phyloP scores from a whole-genome alignment of 2,113 vertebrate genomes.

The Paedocypris sp. region DNA sequence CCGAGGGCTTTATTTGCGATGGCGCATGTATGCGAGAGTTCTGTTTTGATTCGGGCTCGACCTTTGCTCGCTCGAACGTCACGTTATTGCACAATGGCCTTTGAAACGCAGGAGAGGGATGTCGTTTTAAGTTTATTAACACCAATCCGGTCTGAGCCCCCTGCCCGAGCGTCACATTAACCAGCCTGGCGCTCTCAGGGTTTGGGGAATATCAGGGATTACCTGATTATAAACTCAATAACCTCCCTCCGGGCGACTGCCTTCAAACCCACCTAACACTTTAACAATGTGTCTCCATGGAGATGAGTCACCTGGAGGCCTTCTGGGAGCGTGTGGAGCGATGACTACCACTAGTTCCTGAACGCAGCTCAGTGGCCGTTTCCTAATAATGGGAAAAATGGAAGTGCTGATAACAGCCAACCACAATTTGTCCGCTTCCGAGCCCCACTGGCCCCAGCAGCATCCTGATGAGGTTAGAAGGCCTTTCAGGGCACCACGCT shows the following conservation, averaged over 20 bases:
- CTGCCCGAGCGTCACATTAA: constrained; percentile 3
- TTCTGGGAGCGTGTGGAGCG: constrained; percentile 62
- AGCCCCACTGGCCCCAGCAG: constrained; percentile 41
- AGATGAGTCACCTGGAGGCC: constrained; percentile 78
- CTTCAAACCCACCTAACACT: constrained; percentile 63
- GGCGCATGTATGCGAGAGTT: background rate
- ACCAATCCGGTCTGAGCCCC: constrained; percentile 24
- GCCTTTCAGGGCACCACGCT: background rate
- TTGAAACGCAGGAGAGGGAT: constrained; percentile 16
- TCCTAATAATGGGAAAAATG: constrained; percentile 69
- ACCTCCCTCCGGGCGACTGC: constrained; percentile 70
- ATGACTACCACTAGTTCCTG: constrained; percentile 54
- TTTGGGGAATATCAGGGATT: constrained; percentile 68
- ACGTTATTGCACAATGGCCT: constrained; percentile 17
- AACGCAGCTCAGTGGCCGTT: constrained; percentile 59
- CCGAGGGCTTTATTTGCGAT: constrained; percentile 16
- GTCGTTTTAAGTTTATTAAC: constrained; percentile 34
- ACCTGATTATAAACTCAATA: constrained; percentile 89
- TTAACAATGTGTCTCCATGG: constrained; percentile 74
- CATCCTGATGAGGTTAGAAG: constrained; percentile 11
- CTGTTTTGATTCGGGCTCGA: constrained; percentile 33
- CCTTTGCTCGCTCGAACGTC: constrained; percentile 25
- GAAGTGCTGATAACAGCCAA: constrained; percentile 67
- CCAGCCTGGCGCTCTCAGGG: constrained; percentile 61
- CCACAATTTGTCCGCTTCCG: constrained; percentile 55